phyloP scores from a whole-genome alignment of 2,888 invertebrate species.

The Athalia cordata region DNA sequence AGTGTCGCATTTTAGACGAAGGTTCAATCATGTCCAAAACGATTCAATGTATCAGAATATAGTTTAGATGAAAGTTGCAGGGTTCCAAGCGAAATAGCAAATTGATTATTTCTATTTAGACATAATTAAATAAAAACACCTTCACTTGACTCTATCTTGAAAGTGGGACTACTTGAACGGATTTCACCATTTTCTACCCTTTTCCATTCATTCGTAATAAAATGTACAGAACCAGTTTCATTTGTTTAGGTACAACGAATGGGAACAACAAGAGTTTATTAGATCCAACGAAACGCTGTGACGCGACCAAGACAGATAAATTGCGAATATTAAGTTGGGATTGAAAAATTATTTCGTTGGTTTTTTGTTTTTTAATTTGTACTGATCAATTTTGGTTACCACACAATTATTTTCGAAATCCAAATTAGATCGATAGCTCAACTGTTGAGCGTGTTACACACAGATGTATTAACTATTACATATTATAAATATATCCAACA shows the following conservation, averaged over 20 bases:
- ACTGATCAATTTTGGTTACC: background rate
- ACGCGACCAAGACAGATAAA: background rate
- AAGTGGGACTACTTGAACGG: no score
- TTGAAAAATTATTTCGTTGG: background rate
- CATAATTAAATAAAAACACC: background rate
- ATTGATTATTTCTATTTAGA: background rate
- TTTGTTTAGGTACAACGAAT: no score
- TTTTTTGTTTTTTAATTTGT: constrained; percentile 1
- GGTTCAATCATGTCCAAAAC: no score
- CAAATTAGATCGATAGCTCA: background rate
- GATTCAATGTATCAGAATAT: no score
- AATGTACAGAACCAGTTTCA: no score
- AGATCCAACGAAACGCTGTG: background rate
- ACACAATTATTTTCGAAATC: background rate
- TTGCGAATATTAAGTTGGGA: background rate
- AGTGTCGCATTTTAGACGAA: background rate
- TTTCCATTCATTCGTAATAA: no score
- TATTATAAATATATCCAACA: constrained; percentile 13
- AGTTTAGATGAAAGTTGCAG: no score
- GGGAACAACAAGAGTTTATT: background rate
- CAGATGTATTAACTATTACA: background rate
- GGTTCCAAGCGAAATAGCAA: background rate
- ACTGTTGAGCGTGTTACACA: background rate
- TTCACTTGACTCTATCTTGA: no score
- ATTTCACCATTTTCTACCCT: no score